Conservation (phyloP, 2,113 vertebrate genomes). For the Gallinago undulata region DNA sequence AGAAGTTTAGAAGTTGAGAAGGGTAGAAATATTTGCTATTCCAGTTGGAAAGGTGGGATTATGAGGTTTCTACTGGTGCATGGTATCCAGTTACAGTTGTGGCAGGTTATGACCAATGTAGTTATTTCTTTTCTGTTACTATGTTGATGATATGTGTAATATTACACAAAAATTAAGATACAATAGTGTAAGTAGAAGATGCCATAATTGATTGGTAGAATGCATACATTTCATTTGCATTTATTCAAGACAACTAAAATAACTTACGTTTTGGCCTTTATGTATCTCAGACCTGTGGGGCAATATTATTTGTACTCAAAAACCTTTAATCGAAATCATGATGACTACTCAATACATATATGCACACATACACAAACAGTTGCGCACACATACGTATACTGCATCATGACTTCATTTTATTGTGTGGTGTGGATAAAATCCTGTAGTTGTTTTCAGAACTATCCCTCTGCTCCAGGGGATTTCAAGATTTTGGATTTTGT, state of each 20-base stretch:
- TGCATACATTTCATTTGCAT: not conserved
- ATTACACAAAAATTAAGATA: not conserved
- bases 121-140: not conserved
- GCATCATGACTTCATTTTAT: not conserved
- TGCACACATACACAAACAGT: too few relatives aligned
- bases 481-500: not conserved
- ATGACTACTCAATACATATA: not conserved
- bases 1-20: not conserved
- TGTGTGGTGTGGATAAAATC: not conserved
- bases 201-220: not conserved
- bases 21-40: not conserved
- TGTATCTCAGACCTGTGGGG: not conserved
- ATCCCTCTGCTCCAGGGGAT: not conserved
- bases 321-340: not conserved
- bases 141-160: not conserved
- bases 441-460: not conserved
- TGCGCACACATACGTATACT: not conserved
- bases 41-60: not conserved
- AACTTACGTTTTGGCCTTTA: not conserved
- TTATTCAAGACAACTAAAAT: not conserved
- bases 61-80: not conserved
- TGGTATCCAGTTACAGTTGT: not conserved
- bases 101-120: not conserved
- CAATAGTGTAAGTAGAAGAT: not conserved
- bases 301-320: not conserved